Conservation (phyloP, 2,888 invertebrate species). For the Drosophila birchii region DNA sequence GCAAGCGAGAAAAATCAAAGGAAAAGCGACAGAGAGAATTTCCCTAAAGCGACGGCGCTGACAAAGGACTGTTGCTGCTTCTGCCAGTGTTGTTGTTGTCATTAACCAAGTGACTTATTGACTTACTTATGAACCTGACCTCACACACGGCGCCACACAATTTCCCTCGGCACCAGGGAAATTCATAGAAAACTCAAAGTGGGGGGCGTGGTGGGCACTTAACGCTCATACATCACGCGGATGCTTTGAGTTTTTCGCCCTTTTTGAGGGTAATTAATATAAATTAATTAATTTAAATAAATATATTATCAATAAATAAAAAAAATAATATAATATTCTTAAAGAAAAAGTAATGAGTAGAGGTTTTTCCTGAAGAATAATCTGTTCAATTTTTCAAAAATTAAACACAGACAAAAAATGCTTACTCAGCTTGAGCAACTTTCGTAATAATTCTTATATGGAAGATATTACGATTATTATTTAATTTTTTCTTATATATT, state of each 20-base stretch:
- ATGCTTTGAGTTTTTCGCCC: no score
- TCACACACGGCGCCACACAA: constrained; percentile 40
- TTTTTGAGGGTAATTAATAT: neutral
- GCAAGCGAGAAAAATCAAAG: constrained; percentile 6
- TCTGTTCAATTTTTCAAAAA: no score
- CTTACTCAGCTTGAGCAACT: no score
- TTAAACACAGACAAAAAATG: no score
- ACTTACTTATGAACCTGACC: constrained; percentile 80
- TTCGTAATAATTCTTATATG: no score
- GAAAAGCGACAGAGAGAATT: constrained; percentile 56
- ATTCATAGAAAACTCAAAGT: neutral
- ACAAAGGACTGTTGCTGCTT: constrained; percentile 31
- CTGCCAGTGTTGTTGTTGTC: constrained; percentile 46
- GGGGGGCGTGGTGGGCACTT: constrained; percentile 16
- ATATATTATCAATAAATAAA: neutral
- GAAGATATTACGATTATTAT: no score
- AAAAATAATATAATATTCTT: neutral
- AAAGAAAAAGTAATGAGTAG: neutral
- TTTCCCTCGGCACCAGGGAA: constrained; percentile 10
- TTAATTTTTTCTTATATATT: neutral
- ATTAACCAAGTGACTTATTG: constrained; percentile 77
- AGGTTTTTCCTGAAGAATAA: neutral
- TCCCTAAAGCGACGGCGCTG: constrained; percentile 33
- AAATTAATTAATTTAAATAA: neutral
- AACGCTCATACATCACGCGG: no score